Base-by-base conservation (phyloP, 1,140 invertebrate genomes). In the Pomacea maculata region DNA sequence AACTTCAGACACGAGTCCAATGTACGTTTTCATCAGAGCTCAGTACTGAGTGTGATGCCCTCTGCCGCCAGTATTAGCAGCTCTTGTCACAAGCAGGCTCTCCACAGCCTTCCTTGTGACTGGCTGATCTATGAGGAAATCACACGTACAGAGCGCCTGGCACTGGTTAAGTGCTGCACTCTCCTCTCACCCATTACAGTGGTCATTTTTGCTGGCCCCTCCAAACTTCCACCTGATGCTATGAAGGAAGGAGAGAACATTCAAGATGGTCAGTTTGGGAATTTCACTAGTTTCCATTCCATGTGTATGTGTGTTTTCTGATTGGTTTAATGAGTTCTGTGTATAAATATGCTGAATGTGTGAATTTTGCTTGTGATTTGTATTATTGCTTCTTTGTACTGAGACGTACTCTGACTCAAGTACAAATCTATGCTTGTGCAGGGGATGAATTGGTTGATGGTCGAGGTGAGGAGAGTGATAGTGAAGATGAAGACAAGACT, bases 51-150 rank as follows among this genome's bases (percentile, higher is more conserved):
- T 80, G 83, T 86, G 14, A 73, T 86, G 6, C 83, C 87, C 21
- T 84, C 84, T 34, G 80, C 81, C n/a, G 81, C 80, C 57, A 77
- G 74, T 67, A 29, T 82, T 34, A 63, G 61, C 61, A 72, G 67
- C 92, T 90, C 82, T 84, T 88, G 83, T 85, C 88, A 21, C 91
- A 86, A 84, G 52, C 74, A 93, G 19, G 92, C 93, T 14, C 83
- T 92, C 14, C 88, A 91, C 71, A 86, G 87, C 68, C 89, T 97
- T 45, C 95, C 94, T 0, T 94, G 94, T 14, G 95, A 96, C 87
- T 98, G 96, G 95, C 91, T 97, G 29, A 92, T 97, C 57, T 97
- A 95, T 89, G 96, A 96, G 87, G 96, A 97, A 90, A 95, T 97
- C 91, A 94, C 93, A 21, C 93, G 94, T 57, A 80, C 75, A 71